A percentile compares a stretch with the other conserved stretches of the same genome.
phyloP scores from a whole-genome alignment of 2,888 invertebrate species.

The Romanomermis culicivorax region DNA sequence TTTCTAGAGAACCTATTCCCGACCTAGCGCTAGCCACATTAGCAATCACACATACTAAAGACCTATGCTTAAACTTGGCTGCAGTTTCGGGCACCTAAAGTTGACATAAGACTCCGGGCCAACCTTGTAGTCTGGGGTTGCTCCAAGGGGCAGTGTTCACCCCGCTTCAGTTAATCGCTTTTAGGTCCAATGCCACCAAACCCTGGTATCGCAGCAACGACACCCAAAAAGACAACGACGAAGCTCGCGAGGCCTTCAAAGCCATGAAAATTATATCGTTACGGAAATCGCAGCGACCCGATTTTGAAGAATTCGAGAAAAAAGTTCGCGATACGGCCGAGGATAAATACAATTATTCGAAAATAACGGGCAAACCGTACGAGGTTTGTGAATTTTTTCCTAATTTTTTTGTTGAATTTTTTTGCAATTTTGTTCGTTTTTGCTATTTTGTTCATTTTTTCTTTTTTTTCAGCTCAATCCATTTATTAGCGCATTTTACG shows the following conservation, averaged over 20 bases:
- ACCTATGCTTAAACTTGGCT: too few species aligned
- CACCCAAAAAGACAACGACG: conserved; percentile 53
- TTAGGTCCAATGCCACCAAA: conserved; percentile 32
- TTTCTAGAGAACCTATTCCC: too few species aligned
- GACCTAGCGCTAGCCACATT: too few species aligned
- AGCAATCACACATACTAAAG: too few species aligned
- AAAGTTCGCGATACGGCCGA: conserved; percentile 37
- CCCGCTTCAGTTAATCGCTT: too few species aligned
- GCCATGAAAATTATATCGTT: conserved; percentile 70
- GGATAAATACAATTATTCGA: conserved; percentile 25
- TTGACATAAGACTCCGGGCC: too few species aligned
- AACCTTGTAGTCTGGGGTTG: too few species aligned
- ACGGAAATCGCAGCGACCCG: conserved; percentile 40
- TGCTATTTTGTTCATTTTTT: too few species aligned
- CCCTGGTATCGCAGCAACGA: conserved; percentile 72
- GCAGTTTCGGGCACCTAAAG: too few species aligned
- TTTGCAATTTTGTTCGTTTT: too few species aligned
- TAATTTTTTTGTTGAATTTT: not conserved
- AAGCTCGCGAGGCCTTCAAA: conserved; percentile 61
- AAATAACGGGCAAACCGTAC: conserved; percentile 24
- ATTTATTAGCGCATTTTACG: conserved; percentile 83
- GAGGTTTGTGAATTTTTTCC: conserved; percentile 18
- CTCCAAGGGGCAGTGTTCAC: too few species aligned
- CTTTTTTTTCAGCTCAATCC: conserved; percentile 48
- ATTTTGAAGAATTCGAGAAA: conserved; percentile 53